Conservation (phyloP, 2,113 vertebrate genomes). For the Notarius lentiginosus region DNA sequence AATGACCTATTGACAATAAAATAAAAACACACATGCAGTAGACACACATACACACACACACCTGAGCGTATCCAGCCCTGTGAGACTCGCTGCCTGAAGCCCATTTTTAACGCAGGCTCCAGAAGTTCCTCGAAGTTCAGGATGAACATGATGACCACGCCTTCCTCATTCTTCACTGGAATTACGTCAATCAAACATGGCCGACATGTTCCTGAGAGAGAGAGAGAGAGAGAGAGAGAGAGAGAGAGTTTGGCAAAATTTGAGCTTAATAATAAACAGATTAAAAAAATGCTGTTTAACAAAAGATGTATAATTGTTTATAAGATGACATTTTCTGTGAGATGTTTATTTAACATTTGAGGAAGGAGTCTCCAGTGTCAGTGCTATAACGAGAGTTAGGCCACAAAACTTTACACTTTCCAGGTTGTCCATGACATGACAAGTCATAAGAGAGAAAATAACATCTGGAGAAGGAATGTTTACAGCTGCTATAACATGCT, state of each 20-base stretch:
- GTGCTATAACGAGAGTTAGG: background rate
- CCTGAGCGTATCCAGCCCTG: slow-evolving; percentile 80
- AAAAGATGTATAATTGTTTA: too few relatives aligned
- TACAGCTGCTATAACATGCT: background rate
- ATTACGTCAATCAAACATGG: slow-evolving; percentile 93
- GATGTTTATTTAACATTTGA: background rate
- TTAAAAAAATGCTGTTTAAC: too few relatives aligned
- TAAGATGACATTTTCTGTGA: background rate
- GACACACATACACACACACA: slow-evolving; percentile 56
- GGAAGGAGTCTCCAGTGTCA: background rate
- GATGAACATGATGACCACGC: slow-evolving; percentile 96
- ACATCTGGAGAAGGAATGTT: background rate
- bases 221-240: background rate
- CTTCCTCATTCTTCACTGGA: slow-evolving; percentile 92
- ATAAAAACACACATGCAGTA: slow-evolving; percentile 13
- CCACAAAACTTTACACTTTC: background rate
- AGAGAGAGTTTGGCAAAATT: too few relatives aligned
- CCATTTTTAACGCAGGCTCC: slow-evolving; percentile 63
- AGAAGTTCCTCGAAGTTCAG: slow-evolving; percentile 93
- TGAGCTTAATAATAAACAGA: too few relatives aligned
- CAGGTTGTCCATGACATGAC: background rate
- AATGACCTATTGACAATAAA: background rate
- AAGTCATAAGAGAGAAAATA: background rate
- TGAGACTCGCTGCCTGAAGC: slow-evolving; percentile 80
- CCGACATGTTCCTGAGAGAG: slow-evolving; percentile 81